These are phyloP conservation scores for Ictalurus punctatus DNA, from an alignment of 2,113 vertebrate species.

Conservation along the genomic window DNA sequence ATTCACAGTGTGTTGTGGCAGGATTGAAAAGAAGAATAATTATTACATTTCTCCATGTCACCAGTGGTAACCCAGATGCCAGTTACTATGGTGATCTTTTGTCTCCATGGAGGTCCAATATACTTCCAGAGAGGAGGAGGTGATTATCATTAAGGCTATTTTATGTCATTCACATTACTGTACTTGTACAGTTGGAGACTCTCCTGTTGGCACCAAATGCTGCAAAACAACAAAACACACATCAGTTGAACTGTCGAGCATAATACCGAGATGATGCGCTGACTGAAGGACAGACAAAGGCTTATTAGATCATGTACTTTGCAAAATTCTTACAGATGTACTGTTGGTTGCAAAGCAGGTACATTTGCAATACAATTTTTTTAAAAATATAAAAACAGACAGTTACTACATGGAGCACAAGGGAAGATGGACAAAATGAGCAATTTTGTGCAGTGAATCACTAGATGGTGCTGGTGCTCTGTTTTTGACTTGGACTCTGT, in stretches of 20 bases:
- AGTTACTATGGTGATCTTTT: conserved; percentile 56
- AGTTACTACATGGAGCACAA: background rate
- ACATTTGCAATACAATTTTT: background rate
- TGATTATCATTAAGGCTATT: conserved; percentile 37
- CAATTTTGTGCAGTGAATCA: background rate
- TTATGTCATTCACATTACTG: background rate
- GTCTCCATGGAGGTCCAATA: conserved; percentile 28
- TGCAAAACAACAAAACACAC: background rate
- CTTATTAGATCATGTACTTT: too few relatives aligned
- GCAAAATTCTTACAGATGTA: background rate
- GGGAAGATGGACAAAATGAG: background rate
- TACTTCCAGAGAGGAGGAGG: conserved; percentile 17
- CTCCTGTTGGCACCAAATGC: background rate
- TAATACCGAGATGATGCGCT: background rate
- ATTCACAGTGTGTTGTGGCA: background rate
- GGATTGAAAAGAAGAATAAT: background rate
- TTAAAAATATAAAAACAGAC: too few relatives aligned
- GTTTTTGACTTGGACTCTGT: background rate
- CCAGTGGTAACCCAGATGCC: conserved; percentile 33
- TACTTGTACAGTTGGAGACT: background rate
- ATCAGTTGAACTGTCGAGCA: background rate
- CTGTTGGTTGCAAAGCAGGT: background rate
- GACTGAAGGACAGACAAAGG: background rate
- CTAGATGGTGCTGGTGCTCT: conserved; percentile 50
- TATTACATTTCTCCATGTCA: background rate